Evolutionary conservation across 2,888 invertebrate species (phyloP), one percentile per base, ranked within the genome.

Genomic region (Trissolcus brochymenae): DNA sequence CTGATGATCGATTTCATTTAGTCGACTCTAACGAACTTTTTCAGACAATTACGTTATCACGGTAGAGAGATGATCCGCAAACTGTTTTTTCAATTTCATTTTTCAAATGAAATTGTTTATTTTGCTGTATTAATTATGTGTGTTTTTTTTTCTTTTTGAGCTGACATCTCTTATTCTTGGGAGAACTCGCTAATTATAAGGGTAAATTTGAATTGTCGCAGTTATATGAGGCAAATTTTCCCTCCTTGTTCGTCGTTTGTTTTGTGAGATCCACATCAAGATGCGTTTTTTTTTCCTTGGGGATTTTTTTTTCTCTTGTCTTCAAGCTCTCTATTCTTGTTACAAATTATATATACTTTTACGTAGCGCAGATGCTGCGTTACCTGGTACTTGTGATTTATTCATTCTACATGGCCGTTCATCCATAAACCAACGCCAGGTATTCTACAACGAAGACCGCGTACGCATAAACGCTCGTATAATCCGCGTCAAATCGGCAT

Each of bases 371-470:
- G 79, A 76, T 66, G 71, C 76, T 71, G 76, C 61, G 65, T 70
- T 72, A 65, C 71, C 67, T 57, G 75, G 74, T 68, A 79, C 75
- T 80, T 74, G 55, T 81, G 81, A 81, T 81, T 81, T 81, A 81
- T 81, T 81, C 80, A 81, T 81, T 80, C 76, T 79, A 79, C 81
- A 80, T 79, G 79, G 75, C 73, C 81, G 80, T 80, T 81, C 80
- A 80, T 81, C 80, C 81, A 81, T 81, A 81, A 81, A 79, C 73
- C 80, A 81, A 71, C 78, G 73, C 25, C 61, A 50, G 64, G 65
- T 70, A 70, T 71, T 64, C 59, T 19, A 61, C 59, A 64, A 74
- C 40, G 67, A 75, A 78, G 79, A 68, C 65, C 60, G 75, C 77
- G 80, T 67, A 78, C 78, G 80, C 80, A 80, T 78, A 80, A 74